A percentile compares a stretch with the other conserved stretches of the same genome.
These are phyloP conservation scores for Sebastolobus altivelis DNA, from an alignment of 2,797 vertebrate genomes.

Conservation along the genomic window DNA sequence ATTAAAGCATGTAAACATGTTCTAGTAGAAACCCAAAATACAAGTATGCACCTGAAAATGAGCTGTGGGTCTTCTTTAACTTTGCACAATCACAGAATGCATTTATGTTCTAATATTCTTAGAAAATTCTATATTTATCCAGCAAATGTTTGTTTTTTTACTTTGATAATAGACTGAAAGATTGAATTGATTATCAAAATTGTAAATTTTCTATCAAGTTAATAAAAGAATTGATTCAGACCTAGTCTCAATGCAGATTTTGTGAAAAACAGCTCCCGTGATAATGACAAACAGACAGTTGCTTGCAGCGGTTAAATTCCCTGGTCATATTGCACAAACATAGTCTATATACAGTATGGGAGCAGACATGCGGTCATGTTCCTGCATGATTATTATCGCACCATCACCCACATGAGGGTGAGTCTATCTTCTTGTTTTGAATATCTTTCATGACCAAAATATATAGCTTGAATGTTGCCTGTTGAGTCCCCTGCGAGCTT, in stretches of 20 bases:
- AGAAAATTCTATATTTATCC: neutral
- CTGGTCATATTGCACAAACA: neutral
- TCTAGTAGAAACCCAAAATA: no score
- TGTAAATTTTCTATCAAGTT: neutral
- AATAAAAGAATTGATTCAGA: neutral
- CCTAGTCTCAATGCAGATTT: neutral
- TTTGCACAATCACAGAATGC: no score
- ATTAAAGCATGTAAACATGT: neutral
- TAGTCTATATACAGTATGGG: neutral
- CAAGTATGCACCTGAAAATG: no score
- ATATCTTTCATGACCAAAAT: constrained; percentile 38
- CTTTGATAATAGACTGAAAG: neutral
- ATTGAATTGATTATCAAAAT: neutral
- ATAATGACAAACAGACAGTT: constrained; percentile 4
- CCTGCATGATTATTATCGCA: constrained; percentile 47
- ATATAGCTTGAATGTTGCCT: constrained; percentile 30
- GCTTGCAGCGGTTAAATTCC: constrained; percentile 7
- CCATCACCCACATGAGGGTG: constrained; percentile 42
- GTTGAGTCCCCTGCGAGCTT: constrained; percentile 8
- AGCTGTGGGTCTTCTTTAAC: no score
- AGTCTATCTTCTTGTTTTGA: constrained; percentile 45
- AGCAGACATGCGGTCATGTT: constrained; percentile 39
- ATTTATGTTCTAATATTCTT: no score
- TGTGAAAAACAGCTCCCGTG: neutral
- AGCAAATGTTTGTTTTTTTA: neutral